Conservation (phyloP, 2,113 vertebrate species). For the Nerophis ophidion region DNA sequence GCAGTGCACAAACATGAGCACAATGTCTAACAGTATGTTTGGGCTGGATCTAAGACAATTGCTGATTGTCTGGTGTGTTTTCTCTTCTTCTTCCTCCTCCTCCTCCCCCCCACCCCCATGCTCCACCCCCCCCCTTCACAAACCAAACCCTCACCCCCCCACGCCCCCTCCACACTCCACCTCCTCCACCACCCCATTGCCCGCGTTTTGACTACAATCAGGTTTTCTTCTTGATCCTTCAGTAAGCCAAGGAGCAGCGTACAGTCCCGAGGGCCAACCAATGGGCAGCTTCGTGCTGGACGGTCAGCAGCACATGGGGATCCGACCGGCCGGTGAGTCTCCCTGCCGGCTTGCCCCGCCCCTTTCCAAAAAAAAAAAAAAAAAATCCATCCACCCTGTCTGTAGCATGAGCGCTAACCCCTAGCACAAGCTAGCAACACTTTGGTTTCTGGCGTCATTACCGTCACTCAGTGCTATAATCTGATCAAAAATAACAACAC, state of each 20-base stretch:
- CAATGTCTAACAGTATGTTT: constrained; percentile 77
- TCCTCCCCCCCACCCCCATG: constrained; percentile 51
- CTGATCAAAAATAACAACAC: background rate
- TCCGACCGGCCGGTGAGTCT: constrained; percentile 93
- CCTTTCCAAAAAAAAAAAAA: constrained; percentile 14
- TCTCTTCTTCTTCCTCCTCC: constrained; percentile 65
- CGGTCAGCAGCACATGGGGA: constrained; percentile 99
- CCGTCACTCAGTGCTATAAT: background rate
- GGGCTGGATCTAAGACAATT: constrained; percentile 89
- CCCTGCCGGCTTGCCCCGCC: constrained; percentile 15
- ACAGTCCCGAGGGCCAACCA: constrained; percentile 99
- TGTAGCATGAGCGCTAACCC: constrained; percentile 23
- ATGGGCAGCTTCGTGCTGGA: constrained; percentile 99
- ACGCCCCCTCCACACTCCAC: constrained; percentile 32
- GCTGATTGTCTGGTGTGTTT: constrained; percentile 99
- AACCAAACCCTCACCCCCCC: background rate
- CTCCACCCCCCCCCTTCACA: background rate
- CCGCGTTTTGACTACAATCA: constrained; percentile 99
- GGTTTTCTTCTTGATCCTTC: constrained; percentile 99
- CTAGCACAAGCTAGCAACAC: constrained; percentile 32
- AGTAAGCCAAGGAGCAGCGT: constrained; percentile 99
- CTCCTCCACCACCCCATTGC: constrained; percentile 81
- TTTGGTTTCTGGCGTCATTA: background rate
- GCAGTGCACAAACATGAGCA: constrained; percentile 73
- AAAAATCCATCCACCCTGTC: constrained; percentile 1